Evolutionary conservation across 2,888 invertebrate species (phyloP).

Genomic region (Cheilosia urbana): DNA sequence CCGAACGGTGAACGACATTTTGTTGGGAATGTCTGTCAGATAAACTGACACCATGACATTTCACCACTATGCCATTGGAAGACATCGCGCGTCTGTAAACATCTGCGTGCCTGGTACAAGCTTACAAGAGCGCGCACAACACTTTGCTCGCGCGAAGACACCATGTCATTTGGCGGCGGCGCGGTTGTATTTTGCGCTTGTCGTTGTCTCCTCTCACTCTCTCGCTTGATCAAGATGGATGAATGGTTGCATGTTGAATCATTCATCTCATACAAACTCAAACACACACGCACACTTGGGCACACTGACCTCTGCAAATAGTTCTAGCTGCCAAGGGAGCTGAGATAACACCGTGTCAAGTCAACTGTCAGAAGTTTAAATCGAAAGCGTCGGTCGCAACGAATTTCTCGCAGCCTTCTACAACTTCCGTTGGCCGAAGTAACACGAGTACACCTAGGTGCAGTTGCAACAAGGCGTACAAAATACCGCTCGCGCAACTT

Average conservation of each 20-base stretch:
- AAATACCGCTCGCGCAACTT: constrained; percentile 54
- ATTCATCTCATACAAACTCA: constrained; percentile 41
- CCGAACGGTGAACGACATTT: constrained; percentile 55
- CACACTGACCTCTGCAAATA: constrained; percentile 64
- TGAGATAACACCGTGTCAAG: constrained; percentile 36
- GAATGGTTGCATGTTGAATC: constrained; percentile 49
- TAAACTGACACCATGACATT: constrained; percentile 62
- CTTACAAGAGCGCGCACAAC: constrained; percentile 3
- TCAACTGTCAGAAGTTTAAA: constrained; percentile 65
- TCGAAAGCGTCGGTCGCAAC: constrained; percentile 44
- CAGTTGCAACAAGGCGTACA: constrained; percentile 71
- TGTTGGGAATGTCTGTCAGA: constrained; percentile 62
- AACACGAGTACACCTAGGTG: constrained; percentile 50
- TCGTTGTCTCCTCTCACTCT: constrained; percentile 35
- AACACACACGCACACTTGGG: constrained; percentile 25
- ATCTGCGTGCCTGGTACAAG: constrained; percentile 58
- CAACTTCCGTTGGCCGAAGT: constrained; percentile 61
- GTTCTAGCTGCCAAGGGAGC: constrained; percentile 43
- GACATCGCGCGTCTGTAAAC: constrained; percentile 67
- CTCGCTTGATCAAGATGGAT: constrained; percentile 63
- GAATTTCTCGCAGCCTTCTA: constrained; percentile 63
- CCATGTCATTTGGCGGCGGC: constrained; percentile 59
- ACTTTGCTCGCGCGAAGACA: constrained; percentile 62
- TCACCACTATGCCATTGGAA: constrained; percentile 48
- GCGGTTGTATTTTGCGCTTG: constrained; percentile 39